These are phyloP conservation scores for Drosophila melanosoma DNA, from an alignment of 2,888 invertebrate genomes.

Conservation along the genomic window DNA sequence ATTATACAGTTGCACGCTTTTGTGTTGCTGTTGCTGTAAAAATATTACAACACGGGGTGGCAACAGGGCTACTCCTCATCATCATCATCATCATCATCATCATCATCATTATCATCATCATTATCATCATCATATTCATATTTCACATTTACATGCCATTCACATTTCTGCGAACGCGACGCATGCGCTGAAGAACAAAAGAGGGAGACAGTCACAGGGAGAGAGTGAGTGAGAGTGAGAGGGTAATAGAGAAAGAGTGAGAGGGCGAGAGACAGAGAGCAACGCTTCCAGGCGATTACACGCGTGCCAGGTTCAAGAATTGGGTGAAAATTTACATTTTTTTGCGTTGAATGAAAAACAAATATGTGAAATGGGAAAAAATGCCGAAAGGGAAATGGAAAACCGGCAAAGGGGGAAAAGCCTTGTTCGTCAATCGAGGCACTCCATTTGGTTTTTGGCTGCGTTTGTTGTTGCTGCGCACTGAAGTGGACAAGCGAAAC, in stretches of 20 bases:
- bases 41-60: slow-evolving; percentile 42
- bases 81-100: too few relatives aligned
- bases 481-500: slow-evolving; percentile 72
- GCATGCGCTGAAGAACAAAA: slow-evolving; percentile 52
- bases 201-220: not conserved
- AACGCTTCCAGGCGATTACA: slow-evolving; percentile 79
- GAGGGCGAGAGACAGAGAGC: slow-evolving; percentile 5
- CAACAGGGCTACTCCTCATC: not conserved
- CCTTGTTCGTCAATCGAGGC: slow-evolving; percentile 5
- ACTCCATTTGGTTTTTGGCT: not conserved
- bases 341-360: slow-evolving; percentile 29
- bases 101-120: not conserved
- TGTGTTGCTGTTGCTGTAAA: slow-evolving; percentile 35
- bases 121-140: slow-evolving; percentile 22
- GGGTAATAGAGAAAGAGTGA: not conserved
- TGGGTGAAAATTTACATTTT: slow-evolving; percentile 79
- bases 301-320: slow-evolving; percentile 70
- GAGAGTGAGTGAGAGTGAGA: not conserved
- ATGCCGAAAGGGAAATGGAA: slow-evolving; percentile 21
- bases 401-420: slow-evolving; percentile 25
- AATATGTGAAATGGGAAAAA: slow-evolving; percentile 29
- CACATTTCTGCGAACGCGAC: slow-evolving; percentile 23
- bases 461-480: slow-evolving; percentile 66
- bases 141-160: slow-evolving; percentile 20
- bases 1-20: slow-evolving; percentile 1